Conservation (phyloP, 2,888 invertebrate species). For the Crossocerus cetratus region DNA sequence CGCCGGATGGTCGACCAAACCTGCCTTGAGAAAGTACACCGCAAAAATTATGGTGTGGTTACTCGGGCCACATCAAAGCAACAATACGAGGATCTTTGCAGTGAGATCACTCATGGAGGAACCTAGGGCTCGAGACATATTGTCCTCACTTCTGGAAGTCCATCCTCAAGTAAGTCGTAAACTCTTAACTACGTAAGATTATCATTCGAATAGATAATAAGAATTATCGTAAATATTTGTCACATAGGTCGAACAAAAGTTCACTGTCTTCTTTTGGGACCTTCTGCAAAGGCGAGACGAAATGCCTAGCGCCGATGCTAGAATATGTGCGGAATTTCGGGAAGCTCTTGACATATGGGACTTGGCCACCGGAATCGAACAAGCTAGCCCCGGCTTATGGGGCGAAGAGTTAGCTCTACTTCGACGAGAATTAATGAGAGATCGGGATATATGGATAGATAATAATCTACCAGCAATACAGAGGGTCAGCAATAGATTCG, state of each 20-base stretch:
- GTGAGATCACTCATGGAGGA: conserved; percentile 77
- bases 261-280: conserved; percentile 77
- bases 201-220: not conserved
- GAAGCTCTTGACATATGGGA: conserved; percentile 76
- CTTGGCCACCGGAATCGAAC: conserved; percentile 71
- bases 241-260: conserved; percentile 76
- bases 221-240: not conserved
- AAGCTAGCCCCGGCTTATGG: conserved; percentile 70
- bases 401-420: conserved; percentile 72
- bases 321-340: conserved; percentile 75
- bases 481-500: conserved; percentile 81
- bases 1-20: conserved; percentile 72
- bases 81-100: conserved; percentile 75
- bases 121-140: conserved; percentile 75
- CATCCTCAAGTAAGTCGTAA: conserved; percentile 72
- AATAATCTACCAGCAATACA: conserved; percentile 71
- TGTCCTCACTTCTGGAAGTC: conserved; percentile 74
- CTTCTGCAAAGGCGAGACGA: conserved; percentile 72
- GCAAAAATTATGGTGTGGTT: conserved; percentile 78
- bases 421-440: conserved; percentile 69
- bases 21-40: conserved; percentile 74
- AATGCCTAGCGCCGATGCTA: conserved; percentile 75
- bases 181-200: not conserved
- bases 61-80: conserved; percentile 76
- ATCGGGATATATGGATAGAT: conserved; percentile 73